Base-by-base conservation (phyloP, 2,888 invertebrate genomes). In the Formica aserva region DNA sequence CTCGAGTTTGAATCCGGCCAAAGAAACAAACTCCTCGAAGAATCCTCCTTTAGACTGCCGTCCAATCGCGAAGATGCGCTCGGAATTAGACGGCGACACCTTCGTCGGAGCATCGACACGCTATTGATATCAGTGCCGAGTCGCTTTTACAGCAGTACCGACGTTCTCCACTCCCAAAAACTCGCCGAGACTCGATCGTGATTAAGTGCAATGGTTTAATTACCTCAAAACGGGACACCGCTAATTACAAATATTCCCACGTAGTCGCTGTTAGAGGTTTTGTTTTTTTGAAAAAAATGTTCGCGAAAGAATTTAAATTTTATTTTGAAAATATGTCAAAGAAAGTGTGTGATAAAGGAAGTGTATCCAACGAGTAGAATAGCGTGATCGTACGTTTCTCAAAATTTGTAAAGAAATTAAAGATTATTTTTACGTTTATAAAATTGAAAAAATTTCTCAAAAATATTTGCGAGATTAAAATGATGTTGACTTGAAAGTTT, bases 61-160 rank as follows among this genome's bases (percentile, higher is more conserved):
- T 71, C 78, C 87, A 83, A 87, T 81, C 87, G 60, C 41, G 83
- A 84, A 85, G 85, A 78, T 74, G 80, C 67, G 60, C 38, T 87
- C 87, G 87, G 84, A 88, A 91, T 91, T 91, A 90, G 89, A 88
- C 87, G 84, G 71, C 76, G 86, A 82, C 87, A 88, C 86, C 75
- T 86, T 87, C 82, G 84, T 83, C 85, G 87, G 82, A 87, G 88
- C 84, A 75, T 67, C 82, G 76, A 57, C 35, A 82, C 67, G 67
- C 63, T 60, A 75, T 78, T 71, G 85, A 84, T 82, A 86, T 83
- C 82, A 83, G 72, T 80, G 71, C 83, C 72, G 78, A 60, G 71
- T 62, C 82, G 83, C 55, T 72, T 81, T 76, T 57, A 72, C 84
- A 83, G 75, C 87, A 90, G 91, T 89, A 85, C 87, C 78, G 69